Evolutionary conservation across 2,113 vertebrate species (phyloP).

Genomic region (Pycnonotus jocosus): DNA sequence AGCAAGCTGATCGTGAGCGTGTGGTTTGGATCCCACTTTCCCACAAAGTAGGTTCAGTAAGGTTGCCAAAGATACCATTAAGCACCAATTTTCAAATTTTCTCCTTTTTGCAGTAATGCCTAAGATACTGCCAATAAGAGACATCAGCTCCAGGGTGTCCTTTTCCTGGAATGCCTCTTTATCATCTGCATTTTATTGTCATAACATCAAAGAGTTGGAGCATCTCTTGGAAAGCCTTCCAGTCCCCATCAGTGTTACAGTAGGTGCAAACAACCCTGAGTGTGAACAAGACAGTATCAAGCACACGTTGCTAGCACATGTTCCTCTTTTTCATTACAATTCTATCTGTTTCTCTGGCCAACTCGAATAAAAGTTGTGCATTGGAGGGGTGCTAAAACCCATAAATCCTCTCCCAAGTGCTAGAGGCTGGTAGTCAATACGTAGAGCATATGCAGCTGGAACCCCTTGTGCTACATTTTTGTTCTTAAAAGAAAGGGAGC

Average conservation of each 20-base stretch:
- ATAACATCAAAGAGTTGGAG: background rate
- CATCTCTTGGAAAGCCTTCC: background rate
- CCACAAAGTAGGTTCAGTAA: background rate
- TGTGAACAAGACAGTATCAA: background rate
- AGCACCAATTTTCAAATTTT: background rate
- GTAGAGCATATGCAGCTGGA: background rate
- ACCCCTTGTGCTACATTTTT: background rate
- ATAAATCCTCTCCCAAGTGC: slow-evolving; percentile 28
- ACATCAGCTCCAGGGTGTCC: background rate
- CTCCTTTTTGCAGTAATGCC: background rate
- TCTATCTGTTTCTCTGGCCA: background rate
- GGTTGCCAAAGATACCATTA: background rate
- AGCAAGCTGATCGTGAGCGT: background rate
- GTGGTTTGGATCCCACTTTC: background rate
- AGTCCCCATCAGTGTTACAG: background rate
- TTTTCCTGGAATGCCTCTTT: background rate
- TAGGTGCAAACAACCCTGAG: background rate
- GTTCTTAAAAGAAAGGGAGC: slow-evolving; percentile 61
- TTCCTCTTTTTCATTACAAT: slow-evolving; percentile 31
- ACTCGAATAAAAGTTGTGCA: slow-evolving; percentile 35
- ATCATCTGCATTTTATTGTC: background rate
- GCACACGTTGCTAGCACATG: background rate
- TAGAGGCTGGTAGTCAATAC: slow-evolving; percentile 54
- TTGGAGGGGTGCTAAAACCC: slow-evolving; percentile 61
- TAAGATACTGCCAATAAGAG: background rate